Conservation (phyloP, 2,888 invertebrate species). For the Cabera pusaria region DNA sequence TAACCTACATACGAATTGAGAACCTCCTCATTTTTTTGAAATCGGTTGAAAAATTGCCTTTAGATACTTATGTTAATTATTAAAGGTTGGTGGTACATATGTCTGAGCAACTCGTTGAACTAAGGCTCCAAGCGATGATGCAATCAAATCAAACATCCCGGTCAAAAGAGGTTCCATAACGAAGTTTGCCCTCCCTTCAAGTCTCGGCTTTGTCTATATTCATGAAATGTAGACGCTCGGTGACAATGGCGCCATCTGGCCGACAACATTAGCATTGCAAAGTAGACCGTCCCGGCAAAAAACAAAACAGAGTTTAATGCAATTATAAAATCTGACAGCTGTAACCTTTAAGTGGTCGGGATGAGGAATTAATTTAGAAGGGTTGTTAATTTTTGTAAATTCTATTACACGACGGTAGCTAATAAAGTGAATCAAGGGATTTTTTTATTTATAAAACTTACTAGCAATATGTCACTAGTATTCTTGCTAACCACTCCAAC, state of each 20-base stretch:
- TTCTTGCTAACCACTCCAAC: too few relatives aligned
- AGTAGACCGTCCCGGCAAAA: slow-evolving; percentile 39
- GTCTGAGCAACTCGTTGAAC: background rate
- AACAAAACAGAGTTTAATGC: slow-evolving; percentile 51
- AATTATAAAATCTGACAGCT: slow-evolving; percentile 46
- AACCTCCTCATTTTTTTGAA: too few relatives aligned
- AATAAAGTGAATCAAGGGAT: too few relatives aligned
- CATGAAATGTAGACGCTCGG: slow-evolving; percentile 30
- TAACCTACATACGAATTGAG: too few relatives aligned
- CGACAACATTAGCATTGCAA: slow-evolving; percentile 48
- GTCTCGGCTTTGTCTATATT: slow-evolving; percentile 22
- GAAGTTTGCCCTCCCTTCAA: slow-evolving; percentile 19
- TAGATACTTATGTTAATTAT: slow-evolving; percentile 1
- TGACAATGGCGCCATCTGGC: slow-evolving; percentile 45
- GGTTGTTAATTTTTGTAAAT: too few relatives aligned
- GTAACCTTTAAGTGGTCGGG: slow-evolving; percentile 25
- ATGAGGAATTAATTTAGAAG: background rate
- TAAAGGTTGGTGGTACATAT: background rate
- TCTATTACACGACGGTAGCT: too few relatives aligned
- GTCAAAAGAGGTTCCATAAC: slow-evolving; percentile 12
- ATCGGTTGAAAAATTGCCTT: too few relatives aligned
- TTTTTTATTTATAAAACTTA: too few relatives aligned
- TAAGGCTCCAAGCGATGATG: background rate
- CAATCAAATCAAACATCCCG: slow-evolving; percentile 10
- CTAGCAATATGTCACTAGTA: too few relatives aligned